A percentile compares a stretch with the other conserved stretches of the same genome.
Conservation (phyloP, 2,888 invertebrate species). For the Leptinotarsa rubiginosa region DNA sequence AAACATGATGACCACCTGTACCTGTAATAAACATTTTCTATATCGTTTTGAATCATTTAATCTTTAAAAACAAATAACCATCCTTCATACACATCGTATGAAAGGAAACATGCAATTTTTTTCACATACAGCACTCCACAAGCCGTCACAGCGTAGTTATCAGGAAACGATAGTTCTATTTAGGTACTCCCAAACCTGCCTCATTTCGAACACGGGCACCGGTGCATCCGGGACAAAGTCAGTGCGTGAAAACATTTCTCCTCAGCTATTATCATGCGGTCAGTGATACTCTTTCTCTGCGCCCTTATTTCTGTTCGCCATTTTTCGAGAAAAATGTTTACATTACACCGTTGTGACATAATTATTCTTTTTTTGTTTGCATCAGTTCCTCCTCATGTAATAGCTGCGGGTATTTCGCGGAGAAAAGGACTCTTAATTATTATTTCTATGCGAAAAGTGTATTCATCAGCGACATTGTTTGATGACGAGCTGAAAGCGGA, state of each 20-base stretch:
- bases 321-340: slow-evolving; percentile 25
- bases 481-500: slow-evolving; percentile 19
- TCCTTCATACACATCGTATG: too few relatives aligned
- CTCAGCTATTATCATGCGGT: slow-evolving; percentile 18
- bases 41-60: too few relatives aligned
- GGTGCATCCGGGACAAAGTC: slow-evolving; percentile 24
- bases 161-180: background rate
- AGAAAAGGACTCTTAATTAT: slow-evolving; percentile 24
- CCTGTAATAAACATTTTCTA: too few relatives aligned
- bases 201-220: background rate
- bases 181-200: background rate
- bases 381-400: slow-evolving; percentile 13
- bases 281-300: slow-evolving; percentile 1
- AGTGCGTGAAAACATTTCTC: slow-evolving; percentile 30
- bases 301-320: slow-evolving; percentile 18
- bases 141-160: too few relatives aligned
- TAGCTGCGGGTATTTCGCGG: slow-evolving; percentile 14
- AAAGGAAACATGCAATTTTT: too few relatives aligned
- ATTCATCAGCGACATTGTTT: slow-evolving; percentile 22
- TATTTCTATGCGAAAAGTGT: slow-evolving; percentile 23
- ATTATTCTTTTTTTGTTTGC: slow-evolving; percentile 27
- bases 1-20: too few relatives aligned
- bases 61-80: too few relatives aligned
- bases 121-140: too few relatives aligned
- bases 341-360: slow-evolving; percentile 21